These are phyloP conservation scores for Thryonomys swinderianus DNA, from an alignment of 2,113 vertebrate species.

Conservation along the genomic window DNA sequence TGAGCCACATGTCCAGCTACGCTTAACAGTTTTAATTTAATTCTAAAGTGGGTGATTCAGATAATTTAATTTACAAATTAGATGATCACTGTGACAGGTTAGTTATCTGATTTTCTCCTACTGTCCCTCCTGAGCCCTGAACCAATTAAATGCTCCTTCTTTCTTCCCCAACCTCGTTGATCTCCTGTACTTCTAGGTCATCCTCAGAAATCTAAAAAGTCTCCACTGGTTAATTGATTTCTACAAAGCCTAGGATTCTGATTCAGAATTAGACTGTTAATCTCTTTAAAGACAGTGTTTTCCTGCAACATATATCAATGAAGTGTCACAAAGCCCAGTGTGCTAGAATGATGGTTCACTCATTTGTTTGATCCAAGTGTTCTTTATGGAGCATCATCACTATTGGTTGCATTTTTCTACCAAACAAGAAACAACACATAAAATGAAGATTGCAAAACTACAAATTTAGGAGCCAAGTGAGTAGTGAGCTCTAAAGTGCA, in stretches of 20 bases:
- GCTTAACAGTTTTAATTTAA: slow-evolving; percentile 33
- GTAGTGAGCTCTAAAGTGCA: neutral
- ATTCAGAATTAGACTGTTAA: neutral
- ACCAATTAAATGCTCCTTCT: neutral
- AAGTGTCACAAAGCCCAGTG: neutral
- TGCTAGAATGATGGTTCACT: neutral
- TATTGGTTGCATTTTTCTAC: neutral
- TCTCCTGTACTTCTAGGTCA: neutral
- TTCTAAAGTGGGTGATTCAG: neutral
- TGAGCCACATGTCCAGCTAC: too few relatives aligned
- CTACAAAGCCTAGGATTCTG: neutral
- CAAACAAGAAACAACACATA: neutral
- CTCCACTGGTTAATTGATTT: neutral
- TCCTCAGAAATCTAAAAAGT: neutral
- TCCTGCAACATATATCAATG: neutral
- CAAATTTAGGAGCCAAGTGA: neutral
- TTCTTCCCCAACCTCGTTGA: neutral
- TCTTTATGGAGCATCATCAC: neutral
- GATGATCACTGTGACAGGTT: neutral
- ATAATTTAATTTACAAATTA: neutral
- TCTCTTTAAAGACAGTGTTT: neutral
- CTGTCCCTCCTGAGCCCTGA: neutral
- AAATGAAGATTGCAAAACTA: neutral
- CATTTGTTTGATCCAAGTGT: neutral
- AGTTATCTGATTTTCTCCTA: neutral